A percentile compares a stretch with the other conserved stretches of the same genome.
Evolutionary conservation across 2,797 vertebrate genomes (phyloP).

Genomic region (Clarias platycephalus): DNA sequence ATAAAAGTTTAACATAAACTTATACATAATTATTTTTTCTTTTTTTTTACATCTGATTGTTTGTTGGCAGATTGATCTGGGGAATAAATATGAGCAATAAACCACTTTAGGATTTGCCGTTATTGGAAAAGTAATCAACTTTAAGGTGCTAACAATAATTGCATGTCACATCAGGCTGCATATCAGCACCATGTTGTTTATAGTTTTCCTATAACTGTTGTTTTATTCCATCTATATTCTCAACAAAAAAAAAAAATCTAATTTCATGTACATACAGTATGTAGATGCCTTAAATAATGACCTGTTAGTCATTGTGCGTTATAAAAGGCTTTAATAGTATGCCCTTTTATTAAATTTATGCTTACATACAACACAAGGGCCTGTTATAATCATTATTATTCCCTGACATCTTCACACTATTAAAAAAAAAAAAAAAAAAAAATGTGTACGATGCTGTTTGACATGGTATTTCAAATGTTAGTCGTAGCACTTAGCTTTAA

Average conservation of each 20-base stretch:
- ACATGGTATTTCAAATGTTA: slow-evolving; percentile 40
- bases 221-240: background rate
- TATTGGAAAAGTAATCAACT: slow-evolving; percentile 1
- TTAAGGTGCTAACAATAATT: background rate
- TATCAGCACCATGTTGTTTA: background rate
- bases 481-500: slow-evolving; percentile 36
- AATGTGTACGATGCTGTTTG: background rate
- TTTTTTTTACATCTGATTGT: too few species aligned
- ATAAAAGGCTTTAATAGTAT: background rate
- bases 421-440: background rate
- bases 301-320: background rate
- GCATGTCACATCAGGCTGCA: background rate
- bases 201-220: background rate
- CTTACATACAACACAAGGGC: background rate
- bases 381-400: slow-evolving; percentile 19
- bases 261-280: background rate
- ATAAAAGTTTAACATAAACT: too few species aligned
- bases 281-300: background rate
- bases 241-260: background rate
- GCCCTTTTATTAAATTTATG: slow-evolving; percentile 2
- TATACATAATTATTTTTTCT: too few species aligned
- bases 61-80: background rate
- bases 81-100: background rate
- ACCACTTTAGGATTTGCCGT: background rate
- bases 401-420: background rate